phyloP scores from a whole-genome alignment of 2,797 vertebrate genomes.

The Echiichthys vipera region DNA sequence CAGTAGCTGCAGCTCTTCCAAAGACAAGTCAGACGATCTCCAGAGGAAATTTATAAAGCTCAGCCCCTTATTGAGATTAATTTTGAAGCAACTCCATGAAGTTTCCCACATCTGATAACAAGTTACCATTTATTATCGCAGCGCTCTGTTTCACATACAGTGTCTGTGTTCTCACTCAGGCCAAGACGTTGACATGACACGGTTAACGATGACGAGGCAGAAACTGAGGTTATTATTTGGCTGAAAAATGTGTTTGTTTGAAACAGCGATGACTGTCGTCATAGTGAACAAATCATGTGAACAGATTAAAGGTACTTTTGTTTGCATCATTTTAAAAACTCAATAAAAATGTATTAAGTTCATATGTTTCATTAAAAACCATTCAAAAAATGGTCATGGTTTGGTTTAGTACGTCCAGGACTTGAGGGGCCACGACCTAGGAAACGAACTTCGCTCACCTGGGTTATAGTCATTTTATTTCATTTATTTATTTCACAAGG shows the following conservation, averaged over 20 bases:
- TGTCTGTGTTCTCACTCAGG: background rate
- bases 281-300: background rate
- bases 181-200: background rate
- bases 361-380: background rate
- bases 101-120: slow-evolving; percentile 7
- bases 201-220: background rate
- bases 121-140: background rate
- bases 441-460: too few relatives aligned
- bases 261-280: background rate
- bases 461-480: too few relatives aligned
- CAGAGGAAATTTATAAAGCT: slow-evolving; percentile 23
- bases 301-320: background rate
- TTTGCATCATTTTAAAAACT: background rate
- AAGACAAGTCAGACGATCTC: slow-evolving; percentile 33
- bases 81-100: background rate
- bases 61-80: background rate
- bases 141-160: background rate
- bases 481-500: too few relatives aligned
- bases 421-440: too few relatives aligned
- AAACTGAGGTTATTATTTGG: background rate
- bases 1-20: slow-evolving; percentile 21
- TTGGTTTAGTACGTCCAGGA: too few relatives aligned
- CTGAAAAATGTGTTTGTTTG: background rate
- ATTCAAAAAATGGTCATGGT: too few relatives aligned
- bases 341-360: background rate